A percentile compares a stretch with the other conserved stretches of the same genome.
Evolutionary conservation across 2,113 vertebrate species (phyloP).

Genomic region (Leptobrachium leishanense): DNA sequence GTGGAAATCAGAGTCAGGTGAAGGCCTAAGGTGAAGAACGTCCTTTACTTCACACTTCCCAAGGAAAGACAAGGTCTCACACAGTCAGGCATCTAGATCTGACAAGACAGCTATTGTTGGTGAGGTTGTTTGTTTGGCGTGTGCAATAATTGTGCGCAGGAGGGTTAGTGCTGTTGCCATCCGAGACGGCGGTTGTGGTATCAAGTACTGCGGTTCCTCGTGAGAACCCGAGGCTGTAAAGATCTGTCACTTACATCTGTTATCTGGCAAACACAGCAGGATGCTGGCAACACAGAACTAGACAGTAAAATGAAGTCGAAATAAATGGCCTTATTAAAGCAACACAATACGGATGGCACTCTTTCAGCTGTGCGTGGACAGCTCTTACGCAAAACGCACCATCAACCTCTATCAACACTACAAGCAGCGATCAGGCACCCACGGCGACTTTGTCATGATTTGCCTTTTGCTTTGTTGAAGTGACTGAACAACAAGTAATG

Average conservation of each 20-base stretch:
- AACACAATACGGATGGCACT: background rate
- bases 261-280: slow-evolving; percentile 10
- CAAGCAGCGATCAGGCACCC: background rate
- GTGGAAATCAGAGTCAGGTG: background rate
- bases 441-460: background rate
- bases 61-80: slow-evolving; percentile 8
- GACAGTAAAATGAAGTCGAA: background rate
- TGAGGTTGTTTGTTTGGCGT: slow-evolving; percentile 19
- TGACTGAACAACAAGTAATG: too few species aligned
- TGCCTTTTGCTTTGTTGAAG: background rate
- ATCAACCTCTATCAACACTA: background rate
- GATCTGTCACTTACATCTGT: background rate
- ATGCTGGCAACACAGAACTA: fast-evolving
- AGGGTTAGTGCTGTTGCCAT: background rate
- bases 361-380: background rate
- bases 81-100: background rate
- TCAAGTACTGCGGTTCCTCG: slow-evolving; percentile 11
- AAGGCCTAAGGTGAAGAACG: background rate
- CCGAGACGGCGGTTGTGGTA: background rate
- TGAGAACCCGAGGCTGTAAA: background rate
- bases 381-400: background rate
- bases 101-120: slow-evolving; percentile 10
- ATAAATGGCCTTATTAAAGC: background rate
- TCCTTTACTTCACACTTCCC: slow-evolving; percentile 10
- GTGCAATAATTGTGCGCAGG: slow-evolving; percentile 5